Evolutionary conservation across 2,888 invertebrate species (phyloP), one percentile per base, ranked within the genome.

Genomic region (Cheiracanthium punctorium): DNA sequence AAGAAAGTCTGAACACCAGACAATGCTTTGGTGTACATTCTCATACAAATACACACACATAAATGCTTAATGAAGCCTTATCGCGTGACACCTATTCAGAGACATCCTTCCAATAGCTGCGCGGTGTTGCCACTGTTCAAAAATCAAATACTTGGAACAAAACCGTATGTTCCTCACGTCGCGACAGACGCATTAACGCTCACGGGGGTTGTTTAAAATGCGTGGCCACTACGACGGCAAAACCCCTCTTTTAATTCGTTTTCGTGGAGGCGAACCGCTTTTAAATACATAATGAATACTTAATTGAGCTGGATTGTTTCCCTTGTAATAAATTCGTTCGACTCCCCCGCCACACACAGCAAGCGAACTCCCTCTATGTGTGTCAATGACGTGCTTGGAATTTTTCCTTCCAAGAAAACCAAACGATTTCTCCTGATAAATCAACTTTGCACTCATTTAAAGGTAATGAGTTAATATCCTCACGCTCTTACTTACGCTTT

Each of bases 271-370:
- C 69, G 84, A 85, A 74, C 79, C 79, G 79, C 84, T 79, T 79
- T 85, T 85, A 85, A 85, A 85, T 85, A 85, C 79, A 85, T 85
- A 85, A 85, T 85, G 84, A 85, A 85, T 85, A 85, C 79, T 85
- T 85, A 85, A 85, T 85, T 85, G 79, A 73, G 74, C 69, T 74
- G 73, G 74, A 85, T 85, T 85, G 84, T 79, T 79, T 85, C 73
- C 48, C 73, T 33, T 52, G 69, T 79, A 74, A 85, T 79, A 85
- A 85, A 85, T 79, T 79, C 79, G 79, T 85, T 79, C 74, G 84
- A 85, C 79, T 79, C 74, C 24, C 73, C 33, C 73, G 48, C 69
- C 73, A 28, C 73, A 48, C 84, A 14, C 70, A 33, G 67, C 73
- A 52, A 33, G 67, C 73, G 4, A 4, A 79, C 84, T 74, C 79